Base-by-base conservation (phyloP, 2,797 vertebrate species). In the Rhinatrema bivittatum region DNA sequence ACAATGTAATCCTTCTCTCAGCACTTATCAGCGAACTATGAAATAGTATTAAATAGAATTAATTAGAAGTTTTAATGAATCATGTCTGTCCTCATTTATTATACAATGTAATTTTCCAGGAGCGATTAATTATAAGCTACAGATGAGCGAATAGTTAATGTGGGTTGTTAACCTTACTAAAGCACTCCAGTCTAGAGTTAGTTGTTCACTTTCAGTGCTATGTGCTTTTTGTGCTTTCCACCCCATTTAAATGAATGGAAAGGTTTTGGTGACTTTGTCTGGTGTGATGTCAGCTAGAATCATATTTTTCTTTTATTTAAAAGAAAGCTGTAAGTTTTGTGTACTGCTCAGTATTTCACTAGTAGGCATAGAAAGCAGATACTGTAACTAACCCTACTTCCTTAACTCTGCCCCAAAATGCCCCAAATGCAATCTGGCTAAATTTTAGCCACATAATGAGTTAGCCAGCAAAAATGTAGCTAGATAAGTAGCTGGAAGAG, bases 11-110 rank as follows among this genome's bases (percentile, higher is more conserved):
- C 60, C 72, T 72, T 72, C 65, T 71, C 72, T 82, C 70, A 76
- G 72, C 70, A 79, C 44, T 77, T 79, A 71, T 61, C 78, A 84
- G 71, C 80, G 79, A 84, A 76, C 75, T 86, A 85, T 80, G 76
- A 82, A 85, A 84, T 70, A 65, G 68, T 74, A 79, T 79, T 82
- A 81, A 86, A 78, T 74, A 80, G 72, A 84, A 81, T 82, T 84
- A 86, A 85, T 83, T 83, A 84, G 70, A 76, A 79, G 68, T 79
- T 84, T 80, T 79, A 84, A 85, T 85, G 78, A 84, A 79, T 83
- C 75, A 73, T 83, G 73, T 76, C 77, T 84, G 63, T 79, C 63
- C 69, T 81, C 76, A 80, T 83, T 82, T 82, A 79, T 82, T 81
- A 82, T 69, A 84, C 70, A 78, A 69, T 78, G 65, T 78, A 80